Evolutionary conservation across 35 echinoderm and acorn worm species (phyloP).

Genomic region (Heliocidaris erythrogramma): DNA sequence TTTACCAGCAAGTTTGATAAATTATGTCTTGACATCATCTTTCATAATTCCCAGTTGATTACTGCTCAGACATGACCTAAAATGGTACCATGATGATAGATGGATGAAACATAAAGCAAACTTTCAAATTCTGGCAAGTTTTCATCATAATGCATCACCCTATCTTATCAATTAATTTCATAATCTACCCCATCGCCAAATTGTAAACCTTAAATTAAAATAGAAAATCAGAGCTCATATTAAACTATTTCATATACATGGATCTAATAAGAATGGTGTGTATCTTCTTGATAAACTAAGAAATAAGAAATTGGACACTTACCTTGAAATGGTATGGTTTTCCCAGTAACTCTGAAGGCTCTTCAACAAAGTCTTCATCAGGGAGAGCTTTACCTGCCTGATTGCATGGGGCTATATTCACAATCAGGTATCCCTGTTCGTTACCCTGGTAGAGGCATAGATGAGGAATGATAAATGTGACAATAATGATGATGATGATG

Average conservation of each 20-base stretch:
- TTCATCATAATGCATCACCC: too few relatives aligned
- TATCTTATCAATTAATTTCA: too few relatives aligned
- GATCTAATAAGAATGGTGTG: too few relatives aligned
- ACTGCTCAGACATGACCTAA: background rate
- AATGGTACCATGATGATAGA: too few relatives aligned
- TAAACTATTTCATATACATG: too few relatives aligned
- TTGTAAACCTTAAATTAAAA: too few relatives aligned
- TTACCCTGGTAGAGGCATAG: constrained; percentile 69
- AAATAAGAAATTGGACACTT: background rate
- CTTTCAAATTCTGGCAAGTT: too few relatives aligned
- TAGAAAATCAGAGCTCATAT: too few relatives aligned
- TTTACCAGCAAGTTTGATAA: background rate
- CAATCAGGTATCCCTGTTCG: constrained; percentile 78
- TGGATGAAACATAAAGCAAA: too few relatives aligned
- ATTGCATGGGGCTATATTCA: constrained; percentile 79
- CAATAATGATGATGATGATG: background rate
- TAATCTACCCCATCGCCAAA: too few relatives aligned
- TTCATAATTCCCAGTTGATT: background rate
- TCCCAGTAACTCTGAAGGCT: constrained; percentile 90
- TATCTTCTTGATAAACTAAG: background rate
- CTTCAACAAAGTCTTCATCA: constrained; percentile 97
- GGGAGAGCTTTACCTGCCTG: constrained; percentile 77
- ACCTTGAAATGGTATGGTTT: constrained; percentile 98
- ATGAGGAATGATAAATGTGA: background rate
- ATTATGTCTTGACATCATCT: background rate